Evolutionary conservation across 1,140 invertebrate genomes (phyloP).

Genomic region (Mamestra configurata): DNA sequence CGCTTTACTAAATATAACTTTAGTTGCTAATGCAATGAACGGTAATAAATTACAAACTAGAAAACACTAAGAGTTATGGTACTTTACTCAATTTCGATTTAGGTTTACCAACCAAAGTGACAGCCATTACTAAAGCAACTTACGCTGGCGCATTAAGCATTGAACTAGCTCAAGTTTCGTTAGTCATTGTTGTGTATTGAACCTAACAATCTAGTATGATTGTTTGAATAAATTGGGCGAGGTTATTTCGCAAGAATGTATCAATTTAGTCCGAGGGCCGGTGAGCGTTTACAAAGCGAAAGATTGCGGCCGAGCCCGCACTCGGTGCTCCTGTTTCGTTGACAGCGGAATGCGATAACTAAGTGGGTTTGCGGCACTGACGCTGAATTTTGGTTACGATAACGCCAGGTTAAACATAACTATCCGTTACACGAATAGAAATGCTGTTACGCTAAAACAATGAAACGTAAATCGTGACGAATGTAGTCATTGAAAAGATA

Average conservation of each 20-base stretch:
- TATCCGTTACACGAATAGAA: slow-evolving; percentile 61
- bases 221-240: slow-evolving; percentile 83
- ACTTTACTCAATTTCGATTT: neutral
- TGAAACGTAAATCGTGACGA: slow-evolving; percentile 55
- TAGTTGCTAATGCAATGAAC: neutral
- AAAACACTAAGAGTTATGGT: neutral
- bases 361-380: slow-evolving; percentile 70
- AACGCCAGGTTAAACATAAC: slow-evolving; percentile 62
- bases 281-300: slow-evolving; percentile 72
- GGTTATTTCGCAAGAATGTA: slow-evolving; percentile 85
- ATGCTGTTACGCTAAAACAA: slow-evolving; percentile 52
- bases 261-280: slow-evolving; percentile 81
- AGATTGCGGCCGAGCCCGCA: slow-evolving; percentile 68
- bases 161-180: slow-evolving; percentile 14
- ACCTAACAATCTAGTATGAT: slow-evolving; percentile 72
- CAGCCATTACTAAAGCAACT: slow-evolving; percentile 9
- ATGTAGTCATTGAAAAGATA: slow-evolving; percentile 55
- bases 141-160: neutral
- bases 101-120: neutral
- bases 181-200: slow-evolving; percentile 25
- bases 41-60: neutral
- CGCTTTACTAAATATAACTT: neutral
- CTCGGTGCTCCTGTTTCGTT: slow-evolving; percentile 77
- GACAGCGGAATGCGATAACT: slow-evolving; percentile 79
- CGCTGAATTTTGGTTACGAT: slow-evolving; percentile 70